Evolutionary conservation across 2,113 vertebrate species (phyloP), one percentile per base, ranked within the genome.

Genomic region (Laterallus jamaicensis): DNA sequence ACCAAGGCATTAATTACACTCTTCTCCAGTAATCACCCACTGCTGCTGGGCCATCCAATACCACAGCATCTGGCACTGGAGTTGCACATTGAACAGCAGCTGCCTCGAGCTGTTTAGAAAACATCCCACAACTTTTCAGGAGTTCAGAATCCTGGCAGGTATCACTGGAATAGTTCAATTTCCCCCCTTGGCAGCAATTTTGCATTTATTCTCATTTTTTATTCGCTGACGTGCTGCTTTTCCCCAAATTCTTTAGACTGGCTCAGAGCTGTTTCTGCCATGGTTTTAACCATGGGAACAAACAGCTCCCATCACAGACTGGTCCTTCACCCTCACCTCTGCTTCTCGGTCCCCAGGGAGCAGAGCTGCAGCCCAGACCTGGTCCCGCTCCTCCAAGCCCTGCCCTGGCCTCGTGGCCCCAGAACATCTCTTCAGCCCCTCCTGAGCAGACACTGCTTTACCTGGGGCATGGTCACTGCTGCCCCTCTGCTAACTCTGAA

Each of bases 41-140:
- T 31, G 3, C 56, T 15, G 55, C 2, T 8, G 3, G 25, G 28
- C 8, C 66, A n/a, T 9, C 59, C 10, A 16, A 7, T 2, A 13
- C 1, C 5, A 0, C 35, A 8, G 63, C 12, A 2, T 15, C 17
- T 31, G 6, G n/a, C 11, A 4, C 31, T 10, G 10, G 20, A 21
- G 26, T 11, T 44, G 35, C 32, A 11, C 17, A 1, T 5, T 5
- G 79, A 77, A 56, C 58, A 40, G 31, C 31, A 22, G 32, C 44
- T 42, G 64, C 10, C 5, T 3, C 14, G 31, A 68, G 70, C 70
- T 49, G 37, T 9, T 59, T 11, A 50, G 55, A 68, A 74, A 86
- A 44, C 70, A 81, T 6, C 17, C 70, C 22, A 37, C 37, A 68
- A 50, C 55, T 59, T 54, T 6, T 24, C 76, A n/a, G 1, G 3